Conservation (phyloP, 2,888 invertebrate species). For the Pimpla rufipes region DNA sequence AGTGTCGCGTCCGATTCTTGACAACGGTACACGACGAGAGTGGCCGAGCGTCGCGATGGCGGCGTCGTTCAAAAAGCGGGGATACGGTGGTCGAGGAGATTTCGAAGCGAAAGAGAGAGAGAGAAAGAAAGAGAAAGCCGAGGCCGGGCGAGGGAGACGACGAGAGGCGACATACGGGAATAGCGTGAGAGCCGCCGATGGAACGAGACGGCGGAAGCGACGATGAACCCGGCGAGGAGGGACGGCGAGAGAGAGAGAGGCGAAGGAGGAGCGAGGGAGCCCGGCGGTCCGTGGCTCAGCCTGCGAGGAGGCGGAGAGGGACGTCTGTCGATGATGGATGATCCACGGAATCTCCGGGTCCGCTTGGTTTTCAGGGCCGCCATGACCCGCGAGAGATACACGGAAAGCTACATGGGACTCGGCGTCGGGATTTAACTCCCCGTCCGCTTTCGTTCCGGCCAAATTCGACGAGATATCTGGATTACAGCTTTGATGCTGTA, state of each 20-base stretch:
- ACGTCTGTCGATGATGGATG: slow-evolving; percentile 85
- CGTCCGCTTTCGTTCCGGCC: too few relatives aligned
- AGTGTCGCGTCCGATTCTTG: slow-evolving; percentile 66
- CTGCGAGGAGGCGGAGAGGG: slow-evolving; percentile 78
- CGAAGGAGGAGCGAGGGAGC: slow-evolving; percentile 71
- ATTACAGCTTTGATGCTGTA: slow-evolving; percentile 50
- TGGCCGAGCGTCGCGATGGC: slow-evolving; percentile 76
- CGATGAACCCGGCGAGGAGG: slow-evolving; percentile 54
- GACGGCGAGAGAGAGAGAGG: slow-evolving; percentile 63
- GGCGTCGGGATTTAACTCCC: slow-evolving; percentile 55
- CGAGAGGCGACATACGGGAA: slow-evolving; percentile 55
- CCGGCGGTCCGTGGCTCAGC: slow-evolving; percentile 63
- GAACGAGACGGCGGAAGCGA: slow-evolving; percentile 51
- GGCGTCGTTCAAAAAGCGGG: slow-evolving; percentile 79
- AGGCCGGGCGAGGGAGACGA: slow-evolving; percentile 48
- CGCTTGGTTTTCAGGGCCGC: slow-evolving; percentile 83
- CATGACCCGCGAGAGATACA: slow-evolving; percentile 73
- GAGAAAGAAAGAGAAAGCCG: too few relatives aligned
- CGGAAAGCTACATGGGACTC: slow-evolving; percentile 35
- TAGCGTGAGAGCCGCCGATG: slow-evolving; percentile 57
- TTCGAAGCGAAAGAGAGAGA: slow-evolving; percentile 65
- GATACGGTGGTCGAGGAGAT: slow-evolving; percentile 66
- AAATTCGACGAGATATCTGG: slow-evolving; percentile 57
- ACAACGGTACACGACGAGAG: slow-evolving; percentile 71
- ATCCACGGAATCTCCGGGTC: slow-evolving; percentile 82